Conservation (phyloP, 2,888 invertebrate genomes). For the Philaethria dido region DNA sequence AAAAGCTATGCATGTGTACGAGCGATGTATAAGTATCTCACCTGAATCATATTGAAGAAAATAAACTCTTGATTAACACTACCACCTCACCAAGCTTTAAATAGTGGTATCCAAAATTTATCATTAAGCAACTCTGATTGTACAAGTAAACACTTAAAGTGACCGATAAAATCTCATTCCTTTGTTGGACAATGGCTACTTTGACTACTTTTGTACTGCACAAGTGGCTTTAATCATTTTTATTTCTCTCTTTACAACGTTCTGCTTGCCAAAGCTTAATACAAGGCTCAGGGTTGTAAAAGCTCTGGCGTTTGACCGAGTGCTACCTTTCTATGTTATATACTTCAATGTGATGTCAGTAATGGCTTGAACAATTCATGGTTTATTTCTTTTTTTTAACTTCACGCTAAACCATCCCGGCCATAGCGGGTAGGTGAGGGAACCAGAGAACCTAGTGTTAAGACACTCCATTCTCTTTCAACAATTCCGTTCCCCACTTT, state of each 20-base stretch:
- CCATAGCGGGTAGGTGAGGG: too few species aligned
- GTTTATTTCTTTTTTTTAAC: too few species aligned
- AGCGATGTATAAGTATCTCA: too few species aligned
- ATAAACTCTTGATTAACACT: not conserved
- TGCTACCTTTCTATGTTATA: not conserved
- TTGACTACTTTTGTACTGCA: slow-evolving; percentile 27
- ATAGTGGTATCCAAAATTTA: too few species aligned
- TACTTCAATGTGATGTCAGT: not conserved
- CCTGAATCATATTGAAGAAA: too few species aligned
- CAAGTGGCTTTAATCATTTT: slow-evolving; percentile 29
- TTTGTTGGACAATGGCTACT: slow-evolving; percentile 33
- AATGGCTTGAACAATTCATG: too few species aligned
- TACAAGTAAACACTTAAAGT: slow-evolving; percentile 30
- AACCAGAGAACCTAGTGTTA: too few species aligned
- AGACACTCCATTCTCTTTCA: too few species aligned
- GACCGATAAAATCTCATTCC: slow-evolving; percentile 11
- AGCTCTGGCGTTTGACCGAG: not conserved
- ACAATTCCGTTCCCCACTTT: too few species aligned
- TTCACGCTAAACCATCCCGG: too few species aligned
- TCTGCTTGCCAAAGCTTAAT: not conserved
- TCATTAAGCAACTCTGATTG: too few species aligned
- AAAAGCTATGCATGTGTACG: too few species aligned
- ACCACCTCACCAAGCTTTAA: not conserved
- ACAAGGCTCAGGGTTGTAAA: slow-evolving; percentile 7
- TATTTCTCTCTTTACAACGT: slow-evolving; percentile 15